Evolutionary conservation across 2,113 vertebrate species (phyloP).

Genomic region (Alligator mississippiensis): DNA sequence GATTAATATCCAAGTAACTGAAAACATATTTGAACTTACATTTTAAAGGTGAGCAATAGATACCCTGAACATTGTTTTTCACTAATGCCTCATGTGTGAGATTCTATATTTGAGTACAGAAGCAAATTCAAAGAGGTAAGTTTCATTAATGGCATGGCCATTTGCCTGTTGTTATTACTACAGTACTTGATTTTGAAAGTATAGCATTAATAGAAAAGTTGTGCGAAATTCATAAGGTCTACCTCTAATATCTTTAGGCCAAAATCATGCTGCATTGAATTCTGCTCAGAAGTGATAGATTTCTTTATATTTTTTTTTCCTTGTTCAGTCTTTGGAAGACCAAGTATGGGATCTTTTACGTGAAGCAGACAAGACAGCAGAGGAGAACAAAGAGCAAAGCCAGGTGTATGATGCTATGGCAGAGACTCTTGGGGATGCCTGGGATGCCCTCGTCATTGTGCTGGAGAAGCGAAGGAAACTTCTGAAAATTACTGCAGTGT

Average conservation of each 20-base stretch:
- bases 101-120: not conserved
- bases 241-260: not conserved
- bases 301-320: not conserved
- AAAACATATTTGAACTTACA: not conserved
- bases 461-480: conserved; percentile 85
- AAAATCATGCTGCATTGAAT: not conserved
- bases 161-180: not conserved
- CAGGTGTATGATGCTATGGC: conserved; percentile 88
- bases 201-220: not conserved
- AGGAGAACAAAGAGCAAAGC: conserved; percentile 78
- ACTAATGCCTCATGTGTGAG: not conserved
- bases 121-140: not conserved
- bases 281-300: not conserved
- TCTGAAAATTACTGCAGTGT: conserved; percentile 82
- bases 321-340: conserved; percentile 84
- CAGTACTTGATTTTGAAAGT: not conserved
- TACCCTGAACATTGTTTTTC: not conserved
- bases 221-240: not conserved
- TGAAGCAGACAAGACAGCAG: conserved; percentile 85
- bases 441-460: conserved; percentile 83
- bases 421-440: conserved; percentile 85
- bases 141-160: not conserved
- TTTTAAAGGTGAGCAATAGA: not conserved
- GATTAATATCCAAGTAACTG: not conserved
- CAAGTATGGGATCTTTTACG: conserved; percentile 82